Base-by-base conservation (phyloP, 1,140 invertebrate genomes). In the Argopecten irradians region DNA sequence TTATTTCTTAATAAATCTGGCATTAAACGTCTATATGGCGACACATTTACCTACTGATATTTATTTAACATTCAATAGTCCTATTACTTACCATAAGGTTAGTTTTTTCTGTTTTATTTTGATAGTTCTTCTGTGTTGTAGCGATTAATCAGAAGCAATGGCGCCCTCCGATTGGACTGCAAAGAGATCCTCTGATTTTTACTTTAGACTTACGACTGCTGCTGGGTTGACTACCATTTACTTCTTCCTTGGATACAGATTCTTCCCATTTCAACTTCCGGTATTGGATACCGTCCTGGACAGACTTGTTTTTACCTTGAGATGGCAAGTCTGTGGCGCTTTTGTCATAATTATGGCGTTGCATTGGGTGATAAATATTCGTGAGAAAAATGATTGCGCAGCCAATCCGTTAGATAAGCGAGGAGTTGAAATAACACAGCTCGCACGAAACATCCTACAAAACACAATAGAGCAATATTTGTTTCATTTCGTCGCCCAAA, bases 391-490 rank as follows among this genome's bases (percentile, higher is more conserved):
- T 11, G 71, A 39, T 35, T 39, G 36, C 36, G 89, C 89, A 14
- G 84, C 88, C n/a, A 46, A 90, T 35, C 89, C 89, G 1, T 9
- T 90, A n/a, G 19, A 41, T 16, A 85, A 85, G 9, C 41, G 87
- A 0, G 87, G 85, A 3, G 89, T 88, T 34, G 83, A 88, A 19
- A 43, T 88, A 11, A 43, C 88, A 0, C 82, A 87, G 3, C 39
- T 88, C 14, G 39, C 39, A 19, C 55, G 71, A 32, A 34, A 82
- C 11, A 86, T 82, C 16, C 36, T 90, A 9, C 36, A 55, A 41
- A 90, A 90, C 82, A 90, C 89, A 5, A 36, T 46, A 5, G 89
- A 90, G 43, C 89, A 90, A 39, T 32, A 86, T 2, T 22, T 82
- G 9, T 19, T 90, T 32, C 87, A 88, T 41, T 5, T 88, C 16